These are phyloP conservation scores for Deilephila elpenor DNA, from an alignment of 2,888 invertebrate species.

Conservation along the genomic window DNA sequence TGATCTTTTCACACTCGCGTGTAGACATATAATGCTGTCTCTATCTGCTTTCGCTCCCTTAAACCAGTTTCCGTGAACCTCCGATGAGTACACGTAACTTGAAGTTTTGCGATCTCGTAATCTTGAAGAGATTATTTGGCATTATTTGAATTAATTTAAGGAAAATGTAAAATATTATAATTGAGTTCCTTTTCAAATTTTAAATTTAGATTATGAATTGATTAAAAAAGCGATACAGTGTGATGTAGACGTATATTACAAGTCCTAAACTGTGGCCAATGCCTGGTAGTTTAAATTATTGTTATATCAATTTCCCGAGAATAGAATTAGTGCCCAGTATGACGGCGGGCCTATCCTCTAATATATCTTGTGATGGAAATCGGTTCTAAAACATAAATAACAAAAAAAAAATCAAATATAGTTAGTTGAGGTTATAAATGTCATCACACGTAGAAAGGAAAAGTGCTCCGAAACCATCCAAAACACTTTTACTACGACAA, in stretches of 20 bases:
- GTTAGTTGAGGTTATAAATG: not conserved
- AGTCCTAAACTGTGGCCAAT: too few relatives aligned
- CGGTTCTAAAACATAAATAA: too few relatives aligned
- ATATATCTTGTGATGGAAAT: too few relatives aligned
- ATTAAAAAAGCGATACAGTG: not conserved
- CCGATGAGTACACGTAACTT: not conserved
- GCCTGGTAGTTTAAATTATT: too few relatives aligned
- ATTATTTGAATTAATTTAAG: too few relatives aligned
- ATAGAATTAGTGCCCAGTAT: too few relatives aligned
- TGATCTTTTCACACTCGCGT: not conserved
- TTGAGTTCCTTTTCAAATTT: too few relatives aligned
- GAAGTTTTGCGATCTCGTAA: slow-evolving; percentile 8
- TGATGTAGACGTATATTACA: too few relatives aligned
- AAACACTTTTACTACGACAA: not conserved
- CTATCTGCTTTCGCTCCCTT: not conserved
- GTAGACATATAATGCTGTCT: not conserved
- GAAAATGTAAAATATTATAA: too few relatives aligned
- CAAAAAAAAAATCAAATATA: too few relatives aligned
- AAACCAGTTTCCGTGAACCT: not conserved
- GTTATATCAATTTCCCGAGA: too few relatives aligned
- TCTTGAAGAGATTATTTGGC: not conserved
- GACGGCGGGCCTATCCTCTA: too few relatives aligned
- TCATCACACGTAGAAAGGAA: not conserved
- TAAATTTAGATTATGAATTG: not conserved
- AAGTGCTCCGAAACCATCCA: not conserved